Percentiles rank a stretch among this genome's conserved stretches.
Conservation (phyloP, 1,140 invertebrate species). For the Zaprionus lachaisei region DNA sequence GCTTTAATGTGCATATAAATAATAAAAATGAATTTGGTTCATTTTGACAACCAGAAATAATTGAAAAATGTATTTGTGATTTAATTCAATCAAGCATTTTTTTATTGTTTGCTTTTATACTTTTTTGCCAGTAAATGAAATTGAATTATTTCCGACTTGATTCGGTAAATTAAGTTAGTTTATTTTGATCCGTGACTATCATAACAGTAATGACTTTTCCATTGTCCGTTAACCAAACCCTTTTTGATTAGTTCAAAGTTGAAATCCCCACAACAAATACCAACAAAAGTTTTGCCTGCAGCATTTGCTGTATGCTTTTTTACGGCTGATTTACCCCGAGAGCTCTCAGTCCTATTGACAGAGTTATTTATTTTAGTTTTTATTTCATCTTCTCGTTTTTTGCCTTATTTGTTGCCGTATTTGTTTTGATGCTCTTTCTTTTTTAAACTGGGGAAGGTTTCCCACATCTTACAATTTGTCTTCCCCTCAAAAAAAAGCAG, state of each 20-base stretch:
- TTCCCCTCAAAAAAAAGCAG: constrained; percentile 36
- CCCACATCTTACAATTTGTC: constrained; percentile 53
- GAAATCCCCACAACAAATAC: background rate
- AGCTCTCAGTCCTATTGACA: constrained; percentile 33
- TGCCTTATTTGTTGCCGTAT: constrained; percentile 15
- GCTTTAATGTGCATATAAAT: background rate
- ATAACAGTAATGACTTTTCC: constrained; percentile 11
- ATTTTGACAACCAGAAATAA: background rate
- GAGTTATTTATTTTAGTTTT: constrained; percentile 36
- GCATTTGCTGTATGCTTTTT: constrained; percentile 40
- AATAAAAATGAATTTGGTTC: background rate
- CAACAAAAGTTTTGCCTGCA: constrained; percentile 23
- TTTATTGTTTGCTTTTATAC: background rate
- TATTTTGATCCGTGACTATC: background rate
- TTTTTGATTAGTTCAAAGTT: constrained; percentile 19
- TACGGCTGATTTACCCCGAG: constrained; percentile 13
- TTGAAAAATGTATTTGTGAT: background rate
- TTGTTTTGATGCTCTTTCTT: constrained; percentile 35
- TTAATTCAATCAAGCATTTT: background rate
- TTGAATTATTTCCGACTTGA: background rate
- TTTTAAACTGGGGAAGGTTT: background rate
- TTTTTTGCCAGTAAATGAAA: constrained; percentile 1
- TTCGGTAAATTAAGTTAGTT: constrained; percentile 10
- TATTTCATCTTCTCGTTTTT: constrained; percentile 30
- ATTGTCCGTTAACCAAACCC: background rate